Base-by-base conservation (phyloP, 1,140 invertebrate genomes). In the Neodiprion virginianus region DNA sequence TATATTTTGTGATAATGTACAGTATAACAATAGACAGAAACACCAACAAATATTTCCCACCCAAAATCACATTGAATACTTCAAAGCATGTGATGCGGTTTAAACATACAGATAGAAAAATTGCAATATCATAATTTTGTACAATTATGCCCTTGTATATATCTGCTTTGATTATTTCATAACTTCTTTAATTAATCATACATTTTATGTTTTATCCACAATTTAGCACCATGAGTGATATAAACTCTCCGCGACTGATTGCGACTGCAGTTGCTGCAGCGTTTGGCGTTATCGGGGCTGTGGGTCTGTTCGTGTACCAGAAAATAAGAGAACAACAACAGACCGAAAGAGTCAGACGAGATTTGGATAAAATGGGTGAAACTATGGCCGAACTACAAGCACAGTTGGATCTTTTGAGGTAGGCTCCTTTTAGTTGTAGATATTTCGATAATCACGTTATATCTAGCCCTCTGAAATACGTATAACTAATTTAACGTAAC, bases 251-350 rank as follows among this genome's bases (percentile, higher is more conserved):
- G 12, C 82, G 79, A 71, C 72, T 87, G 72, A 82, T 87, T 40
- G 85, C 85, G 71, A 83, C 82, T 74, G 84, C 84, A 48, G 78
- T 89, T 12, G 86, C 86, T 12, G 91, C 91, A 69, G 89, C 93
- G 40, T 88, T 93, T 23, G 92, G 92, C 23, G 84, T 93, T 2
- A 87, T 93, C 53, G 90, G 92, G 70, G 92, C 90, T 17, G 92
- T 92, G 74, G 89, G 90, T 61, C 86, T 92, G 71, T 91, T 92
- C 77, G 88, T 93, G 68, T 91, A 91, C 73, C 90, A 93, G 74
- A 92, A 91, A 81, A 86, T 92, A n/a, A 87, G 90, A 72, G 90
- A 91, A 67, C 89, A 92, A 76, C 89, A 90, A 78, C 80, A 90
- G 71, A 87, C 91, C 77, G 85, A 87, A 21, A 87, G 88, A 77